Conservation (phyloP, 1,140 invertebrate species). For the Orius insidiosus region DNA sequence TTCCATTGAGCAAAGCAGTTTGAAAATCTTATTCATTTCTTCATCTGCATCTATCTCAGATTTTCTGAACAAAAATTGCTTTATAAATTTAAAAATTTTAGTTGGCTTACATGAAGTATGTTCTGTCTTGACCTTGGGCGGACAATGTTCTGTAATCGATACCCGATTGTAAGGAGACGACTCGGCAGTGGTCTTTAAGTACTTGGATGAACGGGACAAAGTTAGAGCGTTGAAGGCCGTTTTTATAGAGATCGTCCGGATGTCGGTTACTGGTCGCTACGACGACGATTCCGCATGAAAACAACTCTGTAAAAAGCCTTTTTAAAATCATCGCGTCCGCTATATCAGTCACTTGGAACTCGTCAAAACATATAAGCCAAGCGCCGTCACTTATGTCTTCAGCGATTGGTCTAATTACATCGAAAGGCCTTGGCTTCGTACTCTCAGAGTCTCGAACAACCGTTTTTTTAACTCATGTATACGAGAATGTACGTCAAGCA, state of each 20-base stretch:
- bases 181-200: constrained; percentile 66
- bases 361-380: constrained; percentile 95
- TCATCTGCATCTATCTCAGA: constrained; percentile 40
- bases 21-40: constrained; percentile 70
- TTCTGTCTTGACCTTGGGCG: constrained; percentile 35
- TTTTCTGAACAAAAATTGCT: constrained; percentile 32
- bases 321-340: constrained; percentile 98
- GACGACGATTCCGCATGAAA: constrained; percentile 79
- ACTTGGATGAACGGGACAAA: constrained; percentile 94
- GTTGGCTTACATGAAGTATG: constrained; percentile 57
- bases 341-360: constrained; percentile 98
- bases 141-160: constrained; percentile 78
- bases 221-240: constrained; percentile 89
- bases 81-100: too few relatives aligned
- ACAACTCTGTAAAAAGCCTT: constrained; percentile 84
- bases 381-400: constrained; percentile 63
- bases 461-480: constrained; percentile 66
- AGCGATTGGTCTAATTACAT: constrained; percentile 91
- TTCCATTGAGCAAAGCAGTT: constrained; percentile 73
- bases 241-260: constrained; percentile 97
- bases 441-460: constrained; percentile 44
- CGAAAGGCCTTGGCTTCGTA: constrained; percentile 57
- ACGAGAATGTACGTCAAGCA: constrained; percentile 84
- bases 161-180: constrained; percentile 72
- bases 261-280: constrained; percentile 91